Evolutionary conservation across 2,113 vertebrate genomes (phyloP).

Genomic region (Oreocharis arfaki): DNA sequence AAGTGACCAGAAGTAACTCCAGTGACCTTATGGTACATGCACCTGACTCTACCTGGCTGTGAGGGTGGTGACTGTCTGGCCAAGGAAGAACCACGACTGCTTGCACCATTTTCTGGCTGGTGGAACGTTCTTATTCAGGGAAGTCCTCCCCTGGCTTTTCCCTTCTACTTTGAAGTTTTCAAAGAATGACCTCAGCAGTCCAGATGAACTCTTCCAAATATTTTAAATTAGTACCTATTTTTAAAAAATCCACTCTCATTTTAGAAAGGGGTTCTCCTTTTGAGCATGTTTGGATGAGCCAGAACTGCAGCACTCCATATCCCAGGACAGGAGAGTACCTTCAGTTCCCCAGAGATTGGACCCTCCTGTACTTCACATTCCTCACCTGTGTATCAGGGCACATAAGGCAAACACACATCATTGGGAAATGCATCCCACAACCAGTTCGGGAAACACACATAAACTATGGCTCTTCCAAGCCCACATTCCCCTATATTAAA

Average conservation of each 20-base stretch:
- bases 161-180: not conserved
- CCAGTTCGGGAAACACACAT: not conserved
- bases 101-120: not conserved
- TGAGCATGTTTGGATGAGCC: not conserved
- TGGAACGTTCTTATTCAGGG: accelerated
- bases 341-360: not conserved
- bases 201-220: not conserved
- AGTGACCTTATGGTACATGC: not conserved
- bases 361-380: not conserved
- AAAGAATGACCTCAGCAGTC: not conserved
- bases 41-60: not conserved
- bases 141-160: not conserved
- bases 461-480: not conserved
- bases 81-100: not conserved
- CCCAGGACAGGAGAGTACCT: not conserved
- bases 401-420: not conserved
- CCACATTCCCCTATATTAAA: not conserved
- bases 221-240: not conserved
- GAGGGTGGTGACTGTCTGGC: not conserved
- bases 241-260: not conserved
- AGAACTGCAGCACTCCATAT: not conserved
- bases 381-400: not conserved
- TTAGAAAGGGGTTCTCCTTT: not conserved
- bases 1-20: not conserved
- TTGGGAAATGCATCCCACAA: not conserved